phyloP scores from a whole-genome alignment of 2,888 invertebrate genomes.

The Strigamia crassipes region DNA sequence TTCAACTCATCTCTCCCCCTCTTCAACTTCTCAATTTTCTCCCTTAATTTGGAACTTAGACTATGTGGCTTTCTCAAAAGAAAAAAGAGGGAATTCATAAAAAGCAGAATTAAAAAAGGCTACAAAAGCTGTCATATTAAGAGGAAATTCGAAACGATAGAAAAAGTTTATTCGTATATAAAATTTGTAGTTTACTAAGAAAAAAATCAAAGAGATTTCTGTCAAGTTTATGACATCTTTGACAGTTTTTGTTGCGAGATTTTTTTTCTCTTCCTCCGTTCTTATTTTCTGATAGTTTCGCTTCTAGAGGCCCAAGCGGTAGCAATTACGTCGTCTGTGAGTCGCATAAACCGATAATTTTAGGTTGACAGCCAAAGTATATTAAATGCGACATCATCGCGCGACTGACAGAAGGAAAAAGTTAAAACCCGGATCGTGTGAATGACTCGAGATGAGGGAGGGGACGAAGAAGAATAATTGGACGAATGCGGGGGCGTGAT shows the following conservation, averaged over 20 bases:
- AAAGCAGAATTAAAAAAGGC: background rate
- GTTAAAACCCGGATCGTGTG: conserved; percentile 38
- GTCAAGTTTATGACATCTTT: conserved; percentile 19
- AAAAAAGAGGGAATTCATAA: background rate
- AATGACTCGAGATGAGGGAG: conserved; percentile 37
- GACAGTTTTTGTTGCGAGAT: background rate
- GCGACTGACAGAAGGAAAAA: conserved; percentile 34
- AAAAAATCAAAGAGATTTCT: conserved; percentile 10
- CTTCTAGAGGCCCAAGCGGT: background rate
- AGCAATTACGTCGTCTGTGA: conserved; percentile 27
- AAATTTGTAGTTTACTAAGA: background rate
- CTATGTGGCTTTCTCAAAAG: background rate
- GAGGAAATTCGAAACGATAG: background rate
- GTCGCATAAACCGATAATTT: conserved; percentile 15
- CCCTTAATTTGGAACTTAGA: conserved; percentile 34
- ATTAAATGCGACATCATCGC: conserved; percentile 38
- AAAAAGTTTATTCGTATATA: background rate
- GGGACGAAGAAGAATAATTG: conserved; percentile 40
- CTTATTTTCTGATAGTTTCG: background rate
- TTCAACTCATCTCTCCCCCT: conserved; percentile 32
- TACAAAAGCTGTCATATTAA: conserved; percentile 14
- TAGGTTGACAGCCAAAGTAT: conserved; percentile 32
- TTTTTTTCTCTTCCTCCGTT: background rate
- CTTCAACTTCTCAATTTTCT: conserved; percentile 29
- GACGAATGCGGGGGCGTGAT: conserved; percentile 40